Base-by-base conservation (phyloP, 2,797 vertebrate genomes). In the Thalassophryne amazonica region DNA sequence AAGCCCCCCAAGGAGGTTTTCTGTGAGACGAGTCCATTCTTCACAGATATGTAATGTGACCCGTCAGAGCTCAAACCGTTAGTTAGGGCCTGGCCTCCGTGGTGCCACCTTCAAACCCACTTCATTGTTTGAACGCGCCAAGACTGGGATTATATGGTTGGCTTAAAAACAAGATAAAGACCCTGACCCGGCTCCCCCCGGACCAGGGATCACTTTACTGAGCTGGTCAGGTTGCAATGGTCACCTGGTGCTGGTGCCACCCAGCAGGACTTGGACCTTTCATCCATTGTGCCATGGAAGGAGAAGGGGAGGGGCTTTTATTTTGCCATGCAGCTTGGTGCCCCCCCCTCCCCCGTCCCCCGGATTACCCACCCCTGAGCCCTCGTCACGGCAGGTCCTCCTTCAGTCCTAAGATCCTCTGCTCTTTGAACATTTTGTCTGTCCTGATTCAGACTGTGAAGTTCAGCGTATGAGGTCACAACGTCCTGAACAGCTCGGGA, bases 201-300 rank as follows among this genome's bases (percentile, higher is more conserved):
- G 5, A 19, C 16, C 12, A 71, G 57, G 56, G 68, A 70, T 60
- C 78, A 51, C 37, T 67, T 62, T 63, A 70, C 60, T 64, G 69
- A 61, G 75, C 73, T 80, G 78, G 68, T 81, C 84, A 87, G 83
- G 87, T 90, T 85, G 78, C 83, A 78, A 56, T 63, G 81, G 80
- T 89, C 87, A 90, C 89, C 90, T 90, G 87, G 84, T 84, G 80
- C 66, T 32, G 75, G 43, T 78, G 76, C 76, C 80, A 73, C 86
- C 72, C 87, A 88, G 86, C 84, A 74, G 78, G 88, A 75, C 62
- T 30, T 57, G 0, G 9, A n/a, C 21, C 86, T 91, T 91, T 91
- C 85, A 91, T 91, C 89, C 66, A 80, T 89, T 90, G 88, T 89
- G 38, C 35, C 23, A 0, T 28, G 13, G 50, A 55, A 30, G 70